phyloP scores from a whole-genome alignment of 1,140 invertebrate species.

The Proales similis region DNA sequence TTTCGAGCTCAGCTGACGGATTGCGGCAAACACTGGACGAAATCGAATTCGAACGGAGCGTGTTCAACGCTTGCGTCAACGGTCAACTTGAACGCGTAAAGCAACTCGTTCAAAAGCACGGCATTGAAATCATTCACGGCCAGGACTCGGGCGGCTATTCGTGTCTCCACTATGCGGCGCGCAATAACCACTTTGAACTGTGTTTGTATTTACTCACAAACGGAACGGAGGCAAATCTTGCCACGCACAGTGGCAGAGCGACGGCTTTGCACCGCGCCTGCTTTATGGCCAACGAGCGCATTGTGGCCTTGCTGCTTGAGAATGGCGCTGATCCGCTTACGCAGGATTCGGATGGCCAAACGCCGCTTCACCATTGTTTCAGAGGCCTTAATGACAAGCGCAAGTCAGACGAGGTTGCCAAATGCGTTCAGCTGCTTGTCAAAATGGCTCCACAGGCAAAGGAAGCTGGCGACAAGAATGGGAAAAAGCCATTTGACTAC shows the following conservation, averaged over 20 bases:
- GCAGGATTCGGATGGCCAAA: slow-evolving; percentile 10
- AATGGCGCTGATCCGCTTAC: neutral
- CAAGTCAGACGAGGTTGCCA: too few species aligned
- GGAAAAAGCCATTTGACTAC: too few species aligned
- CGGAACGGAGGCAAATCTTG: neutral
- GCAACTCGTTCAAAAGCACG: slow-evolving; percentile 4
- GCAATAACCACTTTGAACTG: slow-evolving; percentile 58
- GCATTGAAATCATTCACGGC: neutral
- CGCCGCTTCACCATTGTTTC: slow-evolving; percentile 8
- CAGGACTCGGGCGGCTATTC: slow-evolving; percentile 67
- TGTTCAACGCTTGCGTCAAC: slow-evolving; percentile 17
- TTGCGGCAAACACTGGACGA: slow-evolving; percentile 20
- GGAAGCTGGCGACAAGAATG: too few species aligned
- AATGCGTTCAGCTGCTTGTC: too few species aligned
- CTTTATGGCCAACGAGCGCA: slow-evolving; percentile 9
- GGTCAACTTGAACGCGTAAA: slow-evolving; percentile 26
- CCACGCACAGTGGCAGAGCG: slow-evolving; percentile 25
- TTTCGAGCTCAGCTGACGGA: neutral
- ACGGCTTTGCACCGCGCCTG: slow-evolving; percentile 28
- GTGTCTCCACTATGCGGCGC: slow-evolving; percentile 70
- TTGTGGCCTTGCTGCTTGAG: slow-evolving; percentile 2
- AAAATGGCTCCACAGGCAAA: too few species aligned
- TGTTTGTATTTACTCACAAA: slow-evolving; percentile 19
- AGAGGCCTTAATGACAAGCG: too few species aligned
- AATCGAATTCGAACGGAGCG: slow-evolving; percentile 32